Conservation (phyloP, 2,888 invertebrate species). For the Cephus pygmeus region DNA sequence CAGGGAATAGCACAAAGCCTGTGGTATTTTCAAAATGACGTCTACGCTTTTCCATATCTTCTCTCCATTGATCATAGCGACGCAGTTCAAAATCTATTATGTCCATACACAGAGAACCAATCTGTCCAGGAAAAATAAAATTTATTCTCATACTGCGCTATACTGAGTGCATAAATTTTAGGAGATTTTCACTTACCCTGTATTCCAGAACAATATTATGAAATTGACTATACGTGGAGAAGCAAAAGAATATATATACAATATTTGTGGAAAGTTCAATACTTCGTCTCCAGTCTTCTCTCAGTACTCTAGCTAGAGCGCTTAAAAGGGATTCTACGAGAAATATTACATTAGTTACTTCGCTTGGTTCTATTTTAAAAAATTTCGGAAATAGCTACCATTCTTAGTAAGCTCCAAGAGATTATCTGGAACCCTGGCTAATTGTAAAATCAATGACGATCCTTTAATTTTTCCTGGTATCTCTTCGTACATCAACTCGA, state of each 20-base stretch:
- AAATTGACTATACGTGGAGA: constrained; percentile 95
- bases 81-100: constrained; percentile 95
- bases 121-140: constrained; percentile 66
- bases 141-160: background rate
- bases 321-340: constrained; percentile 90
- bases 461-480: constrained; percentile 92
- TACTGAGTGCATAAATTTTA: background rate
- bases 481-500: constrained; percentile 96
- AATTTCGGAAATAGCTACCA: constrained; percentile 71
- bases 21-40: constrained; percentile 64
- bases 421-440: constrained; percentile 94
- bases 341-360: background rate
- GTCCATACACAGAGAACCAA: constrained; percentile 96
- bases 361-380: background rate
- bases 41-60: constrained; percentile 73
- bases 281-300: constrained; percentile 98
- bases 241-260: constrained; percentile 96
- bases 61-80: constrained; percentile 93
- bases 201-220: constrained; percentile 95
- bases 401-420: constrained; percentile 92
- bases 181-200: constrained; percentile 72
- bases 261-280: constrained; percentile 96
- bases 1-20: constrained; percentile 55
- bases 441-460: constrained; percentile 88
- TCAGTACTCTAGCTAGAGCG: constrained; percentile 92